Evolutionary conservation across 1,140 invertebrate genomes (phyloP).

Genomic region (Aleiodes sp.): DNA sequence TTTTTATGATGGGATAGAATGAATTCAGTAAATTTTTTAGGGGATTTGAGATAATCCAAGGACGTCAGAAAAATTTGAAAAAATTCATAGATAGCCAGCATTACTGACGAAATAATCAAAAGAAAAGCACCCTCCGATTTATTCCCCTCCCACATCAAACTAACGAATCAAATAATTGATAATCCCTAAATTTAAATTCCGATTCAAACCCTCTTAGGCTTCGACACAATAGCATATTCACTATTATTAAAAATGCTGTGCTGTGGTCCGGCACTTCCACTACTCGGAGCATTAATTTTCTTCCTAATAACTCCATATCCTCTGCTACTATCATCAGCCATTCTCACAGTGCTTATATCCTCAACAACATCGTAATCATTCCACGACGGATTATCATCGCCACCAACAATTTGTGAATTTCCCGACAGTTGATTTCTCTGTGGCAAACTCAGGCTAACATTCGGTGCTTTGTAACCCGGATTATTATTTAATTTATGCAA

Average conservation of each 20-base stretch:
- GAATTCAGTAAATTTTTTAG: too few relatives aligned
- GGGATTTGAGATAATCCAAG: too few relatives aligned
- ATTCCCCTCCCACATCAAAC: too few relatives aligned
- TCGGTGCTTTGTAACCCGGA: slow-evolving; percentile 72
- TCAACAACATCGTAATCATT: slow-evolving; percentile 77
- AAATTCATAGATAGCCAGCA: too few relatives aligned
- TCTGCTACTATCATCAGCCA: slow-evolving; percentile 80
- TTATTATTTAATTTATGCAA: slow-evolving; percentile 73
- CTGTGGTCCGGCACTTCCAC: slow-evolving; percentile 64
- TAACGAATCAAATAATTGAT: too few relatives aligned
- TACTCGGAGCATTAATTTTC: slow-evolving; percentile 65
- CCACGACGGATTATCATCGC: slow-evolving; percentile 60
- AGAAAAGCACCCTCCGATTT: too few relatives aligned
- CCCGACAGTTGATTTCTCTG: slow-evolving; percentile 35
- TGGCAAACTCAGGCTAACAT: slow-evolving; percentile 23
- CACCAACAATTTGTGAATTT: slow-evolving; percentile 62
- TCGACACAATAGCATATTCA: slow-evolving; percentile 82
- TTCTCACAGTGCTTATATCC: slow-evolving; percentile 72
- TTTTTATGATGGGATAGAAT: too few relatives aligned
- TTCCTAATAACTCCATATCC: slow-evolving; percentile 82
- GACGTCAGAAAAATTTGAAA: too few relatives aligned
- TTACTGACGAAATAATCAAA: too few relatives aligned
- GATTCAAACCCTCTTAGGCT: slow-evolving; percentile 79
- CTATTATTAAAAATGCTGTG: slow-evolving; percentile 79
- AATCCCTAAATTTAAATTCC: too few relatives aligned